Conservation (phyloP, 2,113 vertebrate species). For the Dromaius novaehollandiae region DNA sequence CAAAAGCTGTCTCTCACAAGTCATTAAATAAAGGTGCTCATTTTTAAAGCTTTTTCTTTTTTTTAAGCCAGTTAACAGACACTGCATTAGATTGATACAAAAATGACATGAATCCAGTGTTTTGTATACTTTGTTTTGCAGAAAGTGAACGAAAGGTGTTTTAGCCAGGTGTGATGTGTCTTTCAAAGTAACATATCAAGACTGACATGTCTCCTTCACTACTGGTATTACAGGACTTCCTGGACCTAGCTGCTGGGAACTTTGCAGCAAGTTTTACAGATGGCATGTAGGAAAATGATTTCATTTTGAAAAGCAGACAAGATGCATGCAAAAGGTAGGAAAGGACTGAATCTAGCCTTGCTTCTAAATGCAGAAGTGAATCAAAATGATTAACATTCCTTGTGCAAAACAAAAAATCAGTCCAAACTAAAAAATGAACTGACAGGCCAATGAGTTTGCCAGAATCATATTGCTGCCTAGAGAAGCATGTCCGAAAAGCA, state of each 20-base stretch:
- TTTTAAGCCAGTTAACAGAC: not conserved
- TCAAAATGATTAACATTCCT: not conserved
- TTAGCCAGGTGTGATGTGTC: not conserved
- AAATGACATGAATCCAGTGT: not conserved
- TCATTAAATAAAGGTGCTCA: not conserved
- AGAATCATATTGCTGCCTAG: not conserved
- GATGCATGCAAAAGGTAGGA: too few species aligned
- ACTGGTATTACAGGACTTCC: too few species aligned
- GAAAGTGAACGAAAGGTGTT: not conserved
- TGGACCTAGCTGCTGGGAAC: not conserved
- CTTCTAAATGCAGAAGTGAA: not conserved
- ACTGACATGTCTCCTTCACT: not conserved
- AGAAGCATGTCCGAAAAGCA: not conserved
- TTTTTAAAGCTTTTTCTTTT: not conserved
- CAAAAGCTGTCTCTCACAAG: not conserved
- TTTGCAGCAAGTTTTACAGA: not conserved
- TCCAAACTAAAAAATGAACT: not conserved
- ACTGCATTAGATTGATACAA: not conserved
- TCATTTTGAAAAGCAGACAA: not conserved
- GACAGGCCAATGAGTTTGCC: not conserved
- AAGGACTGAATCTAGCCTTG: not conserved
- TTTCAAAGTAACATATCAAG: not conserved
- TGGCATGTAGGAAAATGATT: not conserved
- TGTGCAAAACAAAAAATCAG: not conserved
- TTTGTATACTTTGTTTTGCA: not conserved